Conservation (phyloP, 2,797 vertebrate species). For the Todus mexicanus region DNA sequence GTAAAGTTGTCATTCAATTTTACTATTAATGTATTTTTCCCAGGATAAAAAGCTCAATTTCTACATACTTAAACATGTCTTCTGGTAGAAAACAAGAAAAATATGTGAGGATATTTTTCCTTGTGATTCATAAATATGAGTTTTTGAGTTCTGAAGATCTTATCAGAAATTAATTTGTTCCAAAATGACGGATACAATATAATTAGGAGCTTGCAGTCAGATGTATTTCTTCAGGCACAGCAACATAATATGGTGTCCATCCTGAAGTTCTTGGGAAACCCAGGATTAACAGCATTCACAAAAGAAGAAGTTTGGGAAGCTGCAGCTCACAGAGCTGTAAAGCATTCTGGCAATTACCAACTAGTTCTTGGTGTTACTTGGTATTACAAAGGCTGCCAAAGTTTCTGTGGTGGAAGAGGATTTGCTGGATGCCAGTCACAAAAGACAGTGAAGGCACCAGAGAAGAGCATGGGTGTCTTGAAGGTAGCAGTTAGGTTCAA, state of each 20-base stretch:
- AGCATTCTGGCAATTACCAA: rapidly evolving
- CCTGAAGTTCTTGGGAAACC: not conserved
- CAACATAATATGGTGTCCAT: not conserved
- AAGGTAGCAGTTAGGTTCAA: not conserved
- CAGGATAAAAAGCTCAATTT: not conserved
- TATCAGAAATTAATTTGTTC: not conserved
- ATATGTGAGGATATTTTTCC: not conserved
- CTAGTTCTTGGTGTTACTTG: not conserved
- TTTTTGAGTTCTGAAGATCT: not conserved
- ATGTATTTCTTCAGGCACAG: not conserved
- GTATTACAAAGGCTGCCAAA: rapidly evolving
- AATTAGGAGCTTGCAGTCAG: not conserved
- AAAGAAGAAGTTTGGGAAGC: not conserved
- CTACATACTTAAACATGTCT: not conserved
- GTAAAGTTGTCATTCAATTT: not conserved
- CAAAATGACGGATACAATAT: not conserved
- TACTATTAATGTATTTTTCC: not conserved
- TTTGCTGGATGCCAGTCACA: not conserved
- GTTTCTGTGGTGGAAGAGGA: rapidly evolving
- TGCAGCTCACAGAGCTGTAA: not conserved
- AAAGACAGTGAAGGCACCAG: not conserved
- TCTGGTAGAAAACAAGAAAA: not conserved
- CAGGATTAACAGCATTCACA: not conserved
- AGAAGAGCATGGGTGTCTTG: not conserved
- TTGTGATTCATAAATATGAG: not conserved